Evolutionary conservation across 2,797 vertebrate species (phyloP), one percentile per base, ranked within the genome.

Genomic region (Streptopelia turtur): DNA sequence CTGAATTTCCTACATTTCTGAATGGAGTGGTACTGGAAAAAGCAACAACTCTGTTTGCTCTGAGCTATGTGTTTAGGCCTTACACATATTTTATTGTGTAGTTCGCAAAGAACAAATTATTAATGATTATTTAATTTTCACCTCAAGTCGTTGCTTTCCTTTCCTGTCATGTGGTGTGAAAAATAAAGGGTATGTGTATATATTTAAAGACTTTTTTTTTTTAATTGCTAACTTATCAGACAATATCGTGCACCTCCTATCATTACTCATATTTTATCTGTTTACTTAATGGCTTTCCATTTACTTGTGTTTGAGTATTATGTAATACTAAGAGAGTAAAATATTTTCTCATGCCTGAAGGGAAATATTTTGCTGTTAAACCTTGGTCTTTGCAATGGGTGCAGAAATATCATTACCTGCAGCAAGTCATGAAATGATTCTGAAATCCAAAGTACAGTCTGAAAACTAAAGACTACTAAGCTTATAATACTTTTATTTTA

Each of bases 201-300:
- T 78, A 80, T 68, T 65, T 2, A 10, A 84, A 11, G 2, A 8
- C 13, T 50, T 27, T 7, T 25, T 50, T 16, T 31, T 49, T 53
- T 57, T 9, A 16, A 50, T 52, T 0, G 39, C 68, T 87, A 81
- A 1, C 3, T 6, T 86, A 8, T 77, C 16, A 25, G 16, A 75
- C 61, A 70, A 78, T 78, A 61, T 64, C 24, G 33, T 30, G 5
- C 1, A 3, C 2, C 7, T 10, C 1, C 1, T 22, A 18, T 50
- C 21, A 43, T 63, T 76, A 39, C 5, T 68, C 31, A 24, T 39
- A 43, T 64, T 74, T 69, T 77, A 35, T 50, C 28, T 60, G 5
- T 37, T 95, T 61, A 25, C 9, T 71, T 86, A 10, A 21, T 10
- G 9, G 5, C 16, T 91, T 94, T 83, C 2, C 13, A 56, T 85